Base-by-base conservation (phyloP, 2,113 vertebrate genomes). In the Nyctibius bracteatus region DNA sequence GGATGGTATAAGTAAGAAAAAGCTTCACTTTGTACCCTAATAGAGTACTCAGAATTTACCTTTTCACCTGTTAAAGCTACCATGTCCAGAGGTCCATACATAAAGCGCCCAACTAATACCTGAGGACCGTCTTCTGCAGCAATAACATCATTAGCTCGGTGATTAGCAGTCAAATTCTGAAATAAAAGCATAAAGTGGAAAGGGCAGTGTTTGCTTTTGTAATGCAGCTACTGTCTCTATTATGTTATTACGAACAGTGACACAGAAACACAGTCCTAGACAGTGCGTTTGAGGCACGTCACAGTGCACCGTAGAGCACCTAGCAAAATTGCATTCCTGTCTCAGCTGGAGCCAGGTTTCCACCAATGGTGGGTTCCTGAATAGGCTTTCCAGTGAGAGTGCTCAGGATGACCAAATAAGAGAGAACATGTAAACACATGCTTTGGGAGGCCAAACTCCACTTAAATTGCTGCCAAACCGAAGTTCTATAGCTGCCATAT, bases 41-140 rank as follows among this genome's bases (percentile, higher is more conserved):
- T n/a, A n/a, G n/a, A 55, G 83, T 43, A 66, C 16, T 78, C 2
- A 2, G 33, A 73, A 27, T 21, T 91, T 96, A 99, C 99, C 99
- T 99, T 99, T 97, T 99, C 99, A 54, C 99, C 99, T 2, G 99
- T 99, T 84, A 99, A 97, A 49, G 99, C 99, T 51, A 99, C 99
- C 99, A 99, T 99, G 98, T 99, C 99, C 63, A 99, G 97, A 65
- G 99, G 99, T 27, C 99, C 99, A 6, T 99, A 99, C 99, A 99
- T 99, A 95, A 99, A 99, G 66, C 99, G 99, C 22, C 99, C 99
- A 57, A 99, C 98, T 57, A 99, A 98, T 10, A 98, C 98, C 97
- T 99, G 99, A 13, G 98, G 98, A 30, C 99, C 99, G 0, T 99
- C 99, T 97, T 99, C 99, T 0, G 98, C 99, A 5, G 99, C 98